Base-by-base conservation (phyloP, 2,888 invertebrate genomes). In the Epirrita christyi region DNA sequence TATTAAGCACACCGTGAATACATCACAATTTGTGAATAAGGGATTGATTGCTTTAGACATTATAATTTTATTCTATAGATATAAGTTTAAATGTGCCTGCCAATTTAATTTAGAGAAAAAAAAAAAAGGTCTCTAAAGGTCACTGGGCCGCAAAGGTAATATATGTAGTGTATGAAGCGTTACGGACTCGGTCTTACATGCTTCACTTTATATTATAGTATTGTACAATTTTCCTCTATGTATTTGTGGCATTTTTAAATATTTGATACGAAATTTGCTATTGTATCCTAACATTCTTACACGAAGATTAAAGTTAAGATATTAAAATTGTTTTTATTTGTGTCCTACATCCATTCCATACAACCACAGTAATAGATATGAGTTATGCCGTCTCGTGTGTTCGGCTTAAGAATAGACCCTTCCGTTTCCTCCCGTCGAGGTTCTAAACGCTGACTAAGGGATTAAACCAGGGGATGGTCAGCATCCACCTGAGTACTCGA, bases 281-380 rank as follows among this genome's bases (percentile, higher is more conserved):
- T 88, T 87, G 88, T 91, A 89, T 88, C 84, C 63, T 81, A 83
- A 83, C 80, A 80, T 85, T 88, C 86, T 86, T 89, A 86, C 80
- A 86, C 80, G 76, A 86, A 81, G 40, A 90, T 86, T 88, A 88
- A 88, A 88, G 76, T 75, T 86, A 86, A 81, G 77, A 80, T 78
- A 73, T 63, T 51, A 48, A 10, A 58, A 59, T 72, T 64, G 70
- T 75, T 75, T 80, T 72, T 63, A 63, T 75, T 70, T 27, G n/a
- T 10, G 6, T 15, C 10, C 40, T 9, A 5, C n/a, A n/a, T n/a
- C n/a, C n/a, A n/a, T n/a, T n/a, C n/a, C n/a, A n/a, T n/a, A n/a
- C n/a, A n/a, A n/a, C n/a, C n/a, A n/a, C n/a, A n/a, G n/a, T n/a
- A n/a, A n/a, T n/a, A n/a, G n/a, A n/a, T n/a, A n/a, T n/a, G n/a